phyloP scores from a whole-genome alignment of 2,888 invertebrate genomes.

The Keiferia lycopersicella region DNA sequence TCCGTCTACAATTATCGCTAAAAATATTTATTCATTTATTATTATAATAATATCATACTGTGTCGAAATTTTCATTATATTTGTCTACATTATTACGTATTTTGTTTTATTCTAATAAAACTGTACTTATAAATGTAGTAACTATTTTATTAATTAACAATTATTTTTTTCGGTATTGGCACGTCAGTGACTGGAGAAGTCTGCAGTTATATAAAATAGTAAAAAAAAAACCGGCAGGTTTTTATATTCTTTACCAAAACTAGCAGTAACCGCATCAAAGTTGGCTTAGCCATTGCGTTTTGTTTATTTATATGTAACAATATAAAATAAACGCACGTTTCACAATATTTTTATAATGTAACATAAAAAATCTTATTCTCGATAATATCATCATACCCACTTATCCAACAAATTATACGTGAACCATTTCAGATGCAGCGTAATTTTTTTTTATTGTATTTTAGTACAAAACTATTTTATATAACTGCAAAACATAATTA shows the following conservation, averaged over 20 bases:
- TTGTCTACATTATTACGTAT: slow-evolving; percentile 25
- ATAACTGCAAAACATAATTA: slow-evolving; percentile 36
- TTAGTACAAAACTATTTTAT: slow-evolving; percentile 41
- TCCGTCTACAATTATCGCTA: slow-evolving; percentile 23
- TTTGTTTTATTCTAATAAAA: slow-evolving; percentile 22
- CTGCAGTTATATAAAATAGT: slow-evolving; percentile 47
- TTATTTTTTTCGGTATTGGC: slow-evolving; percentile 66
- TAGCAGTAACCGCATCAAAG: slow-evolving; percentile 31
- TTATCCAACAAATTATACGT: slow-evolving; percentile 11
- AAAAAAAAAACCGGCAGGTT: slow-evolving; percentile 14
- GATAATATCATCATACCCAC: neutral
- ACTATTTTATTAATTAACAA: slow-evolving; percentile 67
- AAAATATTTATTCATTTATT: slow-evolving; percentile 25
- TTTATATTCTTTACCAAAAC: neutral
- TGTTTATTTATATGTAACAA: slow-evolving; percentile 66
- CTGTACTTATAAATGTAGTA: slow-evolving; percentile 71
- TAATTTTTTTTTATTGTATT: slow-evolving; percentile 23
- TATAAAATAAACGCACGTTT: slow-evolving; percentile 67
- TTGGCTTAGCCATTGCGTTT: slow-evolving; percentile 51
- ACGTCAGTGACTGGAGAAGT: slow-evolving; percentile 63
- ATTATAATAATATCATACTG: slow-evolving; percentile 57
- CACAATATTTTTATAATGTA: neutral
- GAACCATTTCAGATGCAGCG: slow-evolving; percentile 26
- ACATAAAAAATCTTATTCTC: neutral
- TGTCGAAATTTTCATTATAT: slow-evolving; percentile 43